Evolutionary conservation across 2,113 vertebrate genomes (phyloP), one percentile per base, ranked within the genome.

Genomic region (Pollimyrus isidori): DNA sequence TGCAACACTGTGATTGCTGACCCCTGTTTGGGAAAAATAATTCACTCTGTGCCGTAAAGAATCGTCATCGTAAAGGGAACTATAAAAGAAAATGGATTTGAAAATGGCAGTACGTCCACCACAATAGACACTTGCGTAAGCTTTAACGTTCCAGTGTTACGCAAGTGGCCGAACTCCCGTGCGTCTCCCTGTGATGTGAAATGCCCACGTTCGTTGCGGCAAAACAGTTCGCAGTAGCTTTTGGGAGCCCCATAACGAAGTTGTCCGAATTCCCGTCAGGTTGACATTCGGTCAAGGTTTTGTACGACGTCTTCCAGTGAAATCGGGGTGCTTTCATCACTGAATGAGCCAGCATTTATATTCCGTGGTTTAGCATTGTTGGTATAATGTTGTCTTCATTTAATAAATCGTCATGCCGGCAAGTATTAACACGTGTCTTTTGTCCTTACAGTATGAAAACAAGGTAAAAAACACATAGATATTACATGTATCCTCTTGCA

Each of bases 381-480:
- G 39, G 35, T 62, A n/a, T 73, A 7, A 48, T 88, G 42, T 46
- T 17, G 11, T 69, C 21, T 73, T 84, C 35, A 30, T 39, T 35
- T 86, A n/a, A 52, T 46, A 49, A 10, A 62, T 46, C 19, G 6
- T 49, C 88, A 86, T n/a, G 90, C 39, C 92, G 86, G n/a, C 92
- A 93, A 95, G 92, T 26, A 82, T 42, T 80, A 90, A 89, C 91
- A 90, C 65, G 94, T 48, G 87, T 92, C 87, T 93, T 94, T 93
- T 95, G 69, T 93, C 92, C 89, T 92, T 92, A 93, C 96, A 97
- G 97, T 97, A 97, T 97, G 95, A 97, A 95, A 96, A 94, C 97
- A 95, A 99, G 97, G 97, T 98, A 98, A 99, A 95, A 92, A 89
- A 73, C 93, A 91, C 46, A 92, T 80, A 87, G 30, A 93, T 95